Evolutionary conservation across 2,113 vertebrate genomes (phyloP).

Genomic region (Aix galericulata): DNA sequence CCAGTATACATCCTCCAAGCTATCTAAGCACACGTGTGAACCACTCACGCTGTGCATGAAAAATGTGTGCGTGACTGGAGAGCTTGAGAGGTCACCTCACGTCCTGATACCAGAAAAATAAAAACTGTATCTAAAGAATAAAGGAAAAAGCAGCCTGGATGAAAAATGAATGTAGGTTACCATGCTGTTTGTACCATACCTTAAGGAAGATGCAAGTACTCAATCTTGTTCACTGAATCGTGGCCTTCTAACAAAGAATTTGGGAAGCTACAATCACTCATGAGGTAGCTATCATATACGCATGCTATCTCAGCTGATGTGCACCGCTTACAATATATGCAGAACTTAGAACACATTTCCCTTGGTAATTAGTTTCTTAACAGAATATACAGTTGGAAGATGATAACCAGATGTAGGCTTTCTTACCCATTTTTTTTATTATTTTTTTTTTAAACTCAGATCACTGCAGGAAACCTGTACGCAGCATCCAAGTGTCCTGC

Average conservation of each 20-base stretch:
- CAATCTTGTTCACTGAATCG: neutral
- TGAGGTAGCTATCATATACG: no score
- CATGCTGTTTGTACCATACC: fast-evolving
- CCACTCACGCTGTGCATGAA: fast-evolving
- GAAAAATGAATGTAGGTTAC: neutral
- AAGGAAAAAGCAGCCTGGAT: neutral
- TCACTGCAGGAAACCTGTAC: neutral
- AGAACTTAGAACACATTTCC: neutral
- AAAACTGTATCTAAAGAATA: neutral
- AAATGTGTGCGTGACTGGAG: neutral
- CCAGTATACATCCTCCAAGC: neutral
- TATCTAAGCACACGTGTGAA: neutral
- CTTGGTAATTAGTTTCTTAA: neutral
- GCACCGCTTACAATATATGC: fast-evolving
- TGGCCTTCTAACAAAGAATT: neutral
- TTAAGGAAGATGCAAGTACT: neutral
- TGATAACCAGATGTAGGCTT: neutral
- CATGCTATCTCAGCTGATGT: fast-evolving
- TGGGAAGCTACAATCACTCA: neutral
- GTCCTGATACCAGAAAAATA: neutral
- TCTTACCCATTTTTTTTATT: neutral
- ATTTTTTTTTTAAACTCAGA: neutral
- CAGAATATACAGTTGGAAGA: neutral
- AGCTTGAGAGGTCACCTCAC: conserved; percentile 7
- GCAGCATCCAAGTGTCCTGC: neutral